Evolutionary conservation across 2,113 vertebrate genomes (phyloP), one percentile per base, ranked within the genome.

Genomic region (Struthio camelus): DNA sequence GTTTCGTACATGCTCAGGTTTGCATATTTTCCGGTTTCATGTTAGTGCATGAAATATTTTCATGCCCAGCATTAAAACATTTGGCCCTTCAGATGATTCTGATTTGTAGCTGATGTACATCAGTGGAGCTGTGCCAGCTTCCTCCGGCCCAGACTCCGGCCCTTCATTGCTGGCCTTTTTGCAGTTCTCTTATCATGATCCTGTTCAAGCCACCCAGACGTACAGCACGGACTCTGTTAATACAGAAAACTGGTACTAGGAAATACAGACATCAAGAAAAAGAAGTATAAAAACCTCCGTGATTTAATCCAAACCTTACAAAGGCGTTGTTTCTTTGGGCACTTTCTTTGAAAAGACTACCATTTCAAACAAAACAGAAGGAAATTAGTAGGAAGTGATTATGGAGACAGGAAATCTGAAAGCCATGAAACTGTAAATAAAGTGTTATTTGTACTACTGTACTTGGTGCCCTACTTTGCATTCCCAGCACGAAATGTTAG

Each of bases 401-500:
- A 91, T 93, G 80, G 84, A 85, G 95, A 95, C 80, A 96, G 97
- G 97, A 97, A 97, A 97, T 95, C 96, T 97, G 91, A 96, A 97
- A 93, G 95, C 77, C 87, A 94, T 65, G 93, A 82, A 97, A 92
- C 89, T 96, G 75, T 86, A 97, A 96, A 97, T 97, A 96, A 95
- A 96, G 91, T 97, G 80, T 83, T 90, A 96, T 94, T 97, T 97
- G 87, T 88, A 91, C 94, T 96, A 97, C 96, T 97, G 96, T 97
- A 97, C 87, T 78, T 90, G 64, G 61, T 96, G 51, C 85, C 91
- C 94, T 97, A 85, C 89, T 97, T 97, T 97, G 87, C 94, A 97
- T 97, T 97, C 96, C 56, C 94, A 88, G 87, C 97, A 97, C 95
- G 96, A 95, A 97, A 95, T 96, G 79, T 97, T 97, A 97, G 94